Evolutionary conservation across 2,113 vertebrate species (phyloP), one percentile per base, ranked within the genome.

Genomic region (Carassius gibelio): DNA sequence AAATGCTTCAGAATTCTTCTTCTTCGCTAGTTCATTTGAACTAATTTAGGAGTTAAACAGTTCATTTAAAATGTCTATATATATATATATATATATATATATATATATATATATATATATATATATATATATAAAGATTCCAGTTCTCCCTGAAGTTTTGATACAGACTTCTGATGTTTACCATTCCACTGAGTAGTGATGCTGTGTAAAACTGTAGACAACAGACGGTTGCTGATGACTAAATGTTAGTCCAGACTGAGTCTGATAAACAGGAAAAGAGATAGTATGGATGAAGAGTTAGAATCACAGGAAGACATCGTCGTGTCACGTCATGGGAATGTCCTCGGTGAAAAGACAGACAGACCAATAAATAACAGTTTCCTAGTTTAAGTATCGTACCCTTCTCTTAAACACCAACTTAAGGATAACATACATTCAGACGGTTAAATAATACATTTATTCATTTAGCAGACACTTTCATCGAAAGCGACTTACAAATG

Each of bases 211-310:
- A 30, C 45, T 50, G n/a, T 13, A 84, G 30, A 23, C 13, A 34
- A 52, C 13, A 21, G 11, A 68, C 72, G 52, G 74, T 14, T 52
- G 74, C 68, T 52, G 78, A 38, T 79, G 84, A 74, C 71, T 75
- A 23, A 75, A 23, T 75, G 71, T 75, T 75, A 45, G 36, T 78
- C 38, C 50, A 88, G 81, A 86, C 88, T 86, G 82, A 80, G 84
- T 64, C 59, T 61, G 77, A 83, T 90, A 91, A 93, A 92, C 92
- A 93, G 92, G 92, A 94, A 90, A 71, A 82, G 72, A 83, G 81
- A 85, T 57, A 42, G 69, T 19, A 61, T 72, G 78, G 76, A 79
- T 83, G 66, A 66, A 79, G 78, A 76, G 50, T 76, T 26, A 76
- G 23, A 34, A 76, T 76, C 75, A 76, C 75, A 77, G 50, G 75